These are phyloP conservation scores for Wasmannia auropunctata DNA, from an alignment of 1,140 invertebrate species.

Conservation along the genomic window DNA sequence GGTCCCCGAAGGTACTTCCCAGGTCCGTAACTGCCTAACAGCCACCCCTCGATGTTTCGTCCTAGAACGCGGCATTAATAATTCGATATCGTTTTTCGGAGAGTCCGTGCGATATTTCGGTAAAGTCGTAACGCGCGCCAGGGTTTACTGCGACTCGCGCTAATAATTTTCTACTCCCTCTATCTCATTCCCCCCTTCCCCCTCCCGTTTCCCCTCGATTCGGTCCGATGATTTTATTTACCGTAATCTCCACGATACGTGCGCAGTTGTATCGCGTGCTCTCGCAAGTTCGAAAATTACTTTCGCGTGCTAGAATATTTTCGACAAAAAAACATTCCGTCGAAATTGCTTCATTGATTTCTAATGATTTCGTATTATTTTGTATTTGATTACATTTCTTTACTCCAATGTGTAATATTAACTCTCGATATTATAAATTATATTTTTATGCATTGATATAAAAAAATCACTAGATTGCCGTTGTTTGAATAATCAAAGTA, in stretches of 20 bases:
- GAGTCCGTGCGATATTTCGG: conserved; percentile 29
- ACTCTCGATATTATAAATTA: not conserved
- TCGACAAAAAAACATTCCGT: not conserved
- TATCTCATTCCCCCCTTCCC: no score
- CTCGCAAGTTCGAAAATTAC: not conserved
- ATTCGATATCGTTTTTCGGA: conserved; percentile 17
- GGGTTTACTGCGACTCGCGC: conserved; percentile 18
- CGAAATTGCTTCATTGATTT: not conserved
- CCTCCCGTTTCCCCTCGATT: not conserved
- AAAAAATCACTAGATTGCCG: not conserved
- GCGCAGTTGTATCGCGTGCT: not conserved
- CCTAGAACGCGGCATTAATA: conserved; percentile 6
- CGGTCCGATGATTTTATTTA: conserved; percentile 11
- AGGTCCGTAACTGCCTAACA: conserved; percentile 17
- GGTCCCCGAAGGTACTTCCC: conserved; percentile 36
- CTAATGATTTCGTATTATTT: not conserved
- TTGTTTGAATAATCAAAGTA: not conserved
- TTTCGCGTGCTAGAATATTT: not conserved
- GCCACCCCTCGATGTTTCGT: conserved; percentile 22
- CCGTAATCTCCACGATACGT: not conserved
- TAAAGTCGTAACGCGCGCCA: conserved; percentile 19
- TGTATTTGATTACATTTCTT: not conserved
- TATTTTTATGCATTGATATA: not conserved
- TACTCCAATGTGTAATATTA: not conserved
- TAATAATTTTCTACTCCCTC: conserved; percentile 28